phyloP scores from a whole-genome alignment of 2,888 invertebrate species.

The Andrena minutula region DNA sequence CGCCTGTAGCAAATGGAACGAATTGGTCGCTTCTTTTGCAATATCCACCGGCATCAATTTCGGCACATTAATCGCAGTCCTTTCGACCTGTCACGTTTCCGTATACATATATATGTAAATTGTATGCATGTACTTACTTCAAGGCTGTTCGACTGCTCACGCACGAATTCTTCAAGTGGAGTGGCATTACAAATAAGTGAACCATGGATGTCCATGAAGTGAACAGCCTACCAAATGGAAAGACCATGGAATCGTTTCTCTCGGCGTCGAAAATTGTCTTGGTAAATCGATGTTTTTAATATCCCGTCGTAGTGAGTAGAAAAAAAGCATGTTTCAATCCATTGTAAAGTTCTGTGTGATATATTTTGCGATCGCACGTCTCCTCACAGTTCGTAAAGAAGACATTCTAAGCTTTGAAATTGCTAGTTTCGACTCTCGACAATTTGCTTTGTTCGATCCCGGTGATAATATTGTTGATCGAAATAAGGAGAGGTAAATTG shows the following conservation, averaged over 20 bases:
- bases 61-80: too few relatives aligned
- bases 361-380: background rate
- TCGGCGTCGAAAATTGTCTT: conserved; percentile 69
- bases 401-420: too few relatives aligned
- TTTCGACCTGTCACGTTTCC: too few relatives aligned
- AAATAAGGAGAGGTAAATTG: background rate
- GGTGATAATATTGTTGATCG: background rate
- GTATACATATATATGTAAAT: too few relatives aligned
- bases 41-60: too few relatives aligned
- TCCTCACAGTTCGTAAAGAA: background rate
- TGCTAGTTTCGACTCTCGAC: background rate
- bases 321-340: background rate
- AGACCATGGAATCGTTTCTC: conserved; percentile 77
- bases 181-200: too few relatives aligned
- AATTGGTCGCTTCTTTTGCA: too few relatives aligned
- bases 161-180: too few relatives aligned
- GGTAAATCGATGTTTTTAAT: conserved; percentile 65
- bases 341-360: background rate
- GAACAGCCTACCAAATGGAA: background rate
- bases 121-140: too few relatives aligned
- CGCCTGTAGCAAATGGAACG: background rate
- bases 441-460: background rate
- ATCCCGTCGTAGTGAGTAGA: background rate
- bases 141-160: too few relatives aligned
- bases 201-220: too few relatives aligned